Base-by-base conservation (phyloP, 2,888 invertebrate genomes). In the Phaedon cochleariae region DNA sequence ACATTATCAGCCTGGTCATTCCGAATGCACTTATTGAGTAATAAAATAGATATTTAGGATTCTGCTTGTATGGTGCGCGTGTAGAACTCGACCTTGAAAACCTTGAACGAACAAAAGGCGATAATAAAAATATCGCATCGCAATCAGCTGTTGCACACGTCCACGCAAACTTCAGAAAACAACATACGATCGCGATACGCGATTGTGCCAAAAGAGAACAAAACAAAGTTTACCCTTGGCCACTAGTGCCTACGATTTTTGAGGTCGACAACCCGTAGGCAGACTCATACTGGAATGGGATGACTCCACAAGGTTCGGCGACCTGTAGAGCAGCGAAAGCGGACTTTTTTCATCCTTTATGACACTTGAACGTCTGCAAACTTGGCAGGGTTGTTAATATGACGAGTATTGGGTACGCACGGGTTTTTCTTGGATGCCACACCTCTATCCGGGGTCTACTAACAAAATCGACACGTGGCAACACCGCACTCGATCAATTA, bases 201-300 rank as follows among this genome's bases (percentile, higher is more conserved):
- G 37, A 62, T 49, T 45, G 20, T 22, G 45, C 20, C 45, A 65
- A 68, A 70, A 70, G 67, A 73, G 68, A 75, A 76, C 72, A 76
- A 75, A 76, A 76, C 73, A 76, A 73, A 76, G n/a, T 75, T 79
- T 80, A 80, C 79, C 80, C 80, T 80, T 79, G 79, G 78, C 76
- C 77, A 75, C 67, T 63, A 29, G 57, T 59, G 72, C 76, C 72
- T 74, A 74, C 74, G 73, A 75, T 76, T 76, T n/a, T 72, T 72
- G 41, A 77, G 79, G 79, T 80, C 80, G 77, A 76, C 79, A 80
- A 79, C 79, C 77, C 75, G 74, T 71, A 70, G 71, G 70, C 71
- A 65, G 62, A 69, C 66, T 71, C 62, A 73, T 69, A 41, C 41
- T 72, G 76, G 77, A 76, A 77, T 77, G 74, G 77, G 76, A 77